These are phyloP conservation scores for Notechis scutatus DNA, from an alignment of 2,113 vertebrate species.

Conservation along the genomic window DNA sequence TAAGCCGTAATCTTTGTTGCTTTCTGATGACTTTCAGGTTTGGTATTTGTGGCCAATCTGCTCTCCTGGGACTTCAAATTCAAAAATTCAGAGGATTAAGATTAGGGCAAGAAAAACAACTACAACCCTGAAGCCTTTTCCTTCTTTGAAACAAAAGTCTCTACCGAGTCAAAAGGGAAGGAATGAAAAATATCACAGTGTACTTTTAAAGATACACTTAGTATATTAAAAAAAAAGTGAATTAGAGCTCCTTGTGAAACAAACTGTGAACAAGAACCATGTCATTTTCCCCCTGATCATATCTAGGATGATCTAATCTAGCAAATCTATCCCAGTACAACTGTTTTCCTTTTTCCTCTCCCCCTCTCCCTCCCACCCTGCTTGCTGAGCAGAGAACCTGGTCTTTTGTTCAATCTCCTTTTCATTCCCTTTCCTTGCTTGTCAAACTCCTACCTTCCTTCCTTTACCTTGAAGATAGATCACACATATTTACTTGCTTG, in stretches of 20 bases:
- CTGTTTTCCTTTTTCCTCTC: neutral
- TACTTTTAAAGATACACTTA: neutral
- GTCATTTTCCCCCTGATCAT: neutral
- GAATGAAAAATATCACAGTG: neutral
- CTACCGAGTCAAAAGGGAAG: neutral
- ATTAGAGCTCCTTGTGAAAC: neutral
- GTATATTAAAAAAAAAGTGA: neutral
- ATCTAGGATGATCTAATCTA: neutral
- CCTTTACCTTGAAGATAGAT: neutral
- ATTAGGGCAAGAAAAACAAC: neutral
- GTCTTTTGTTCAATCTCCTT: neutral
- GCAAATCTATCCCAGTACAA: neutral
- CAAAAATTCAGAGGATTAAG: neutral
- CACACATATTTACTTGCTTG: neutral
- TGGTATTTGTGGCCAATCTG: neutral
- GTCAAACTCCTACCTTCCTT: neutral
- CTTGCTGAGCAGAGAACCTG: neutral
- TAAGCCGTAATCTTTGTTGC: neutral
- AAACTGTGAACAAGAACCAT: neutral
- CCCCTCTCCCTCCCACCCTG: too few species aligned
- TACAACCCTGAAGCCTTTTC: neutral
- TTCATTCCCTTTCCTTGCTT: neutral
- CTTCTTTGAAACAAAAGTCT: neutral
- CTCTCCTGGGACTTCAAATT: neutral
- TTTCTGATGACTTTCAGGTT: constrained; percentile 12